A percentile compares a stretch with the other conserved stretches of the same genome.
phyloP scores from a whole-genome alignment of 2,113 vertebrate genomes.

The Pachyramphus minor region DNA sequence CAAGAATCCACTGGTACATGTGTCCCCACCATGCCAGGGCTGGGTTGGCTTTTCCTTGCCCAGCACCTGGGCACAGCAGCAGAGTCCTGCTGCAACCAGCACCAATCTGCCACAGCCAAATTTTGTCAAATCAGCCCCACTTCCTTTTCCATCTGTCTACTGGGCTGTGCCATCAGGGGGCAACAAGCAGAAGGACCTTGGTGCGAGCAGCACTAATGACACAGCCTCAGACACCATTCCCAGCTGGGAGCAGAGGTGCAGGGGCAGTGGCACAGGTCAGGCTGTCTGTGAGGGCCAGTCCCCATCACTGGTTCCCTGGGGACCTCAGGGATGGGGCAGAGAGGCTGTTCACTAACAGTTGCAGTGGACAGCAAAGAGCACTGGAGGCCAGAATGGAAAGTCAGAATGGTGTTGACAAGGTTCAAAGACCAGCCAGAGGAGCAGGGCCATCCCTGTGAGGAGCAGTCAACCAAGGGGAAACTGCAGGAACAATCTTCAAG shows the following conservation, averaged over 20 bases:
- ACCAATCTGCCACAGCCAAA: neutral
- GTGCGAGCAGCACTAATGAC: neutral
- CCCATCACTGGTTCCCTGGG: neutral
- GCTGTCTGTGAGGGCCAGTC: neutral
- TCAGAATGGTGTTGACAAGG: neutral
- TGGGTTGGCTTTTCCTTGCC: neutral
- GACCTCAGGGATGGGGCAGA: neutral
- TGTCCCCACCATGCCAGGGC: neutral
- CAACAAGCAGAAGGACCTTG: neutral
- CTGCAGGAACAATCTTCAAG: neutral
- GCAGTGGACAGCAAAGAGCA: neutral
- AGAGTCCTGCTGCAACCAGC: too few species aligned
- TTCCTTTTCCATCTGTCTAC: neutral
- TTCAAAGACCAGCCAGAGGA: neutral
- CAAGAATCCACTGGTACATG: fast-evolving
- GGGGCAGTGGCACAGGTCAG: neutral
- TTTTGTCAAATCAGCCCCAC: neutral
- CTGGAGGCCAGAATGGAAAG: neutral
- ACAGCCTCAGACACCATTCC: neutral
- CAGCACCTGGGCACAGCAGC: neutral
- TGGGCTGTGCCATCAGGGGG: neutral
- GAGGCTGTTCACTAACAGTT: neutral
- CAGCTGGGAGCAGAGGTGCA: neutral
- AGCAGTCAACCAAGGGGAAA: neutral
- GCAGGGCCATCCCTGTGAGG: fast-evolving